A percentile compares a stretch with the other conserved stretches of the same genome.
Conservation (phyloP, 2,888 invertebrate genomes). For the Neoascia interrupta region DNA sequence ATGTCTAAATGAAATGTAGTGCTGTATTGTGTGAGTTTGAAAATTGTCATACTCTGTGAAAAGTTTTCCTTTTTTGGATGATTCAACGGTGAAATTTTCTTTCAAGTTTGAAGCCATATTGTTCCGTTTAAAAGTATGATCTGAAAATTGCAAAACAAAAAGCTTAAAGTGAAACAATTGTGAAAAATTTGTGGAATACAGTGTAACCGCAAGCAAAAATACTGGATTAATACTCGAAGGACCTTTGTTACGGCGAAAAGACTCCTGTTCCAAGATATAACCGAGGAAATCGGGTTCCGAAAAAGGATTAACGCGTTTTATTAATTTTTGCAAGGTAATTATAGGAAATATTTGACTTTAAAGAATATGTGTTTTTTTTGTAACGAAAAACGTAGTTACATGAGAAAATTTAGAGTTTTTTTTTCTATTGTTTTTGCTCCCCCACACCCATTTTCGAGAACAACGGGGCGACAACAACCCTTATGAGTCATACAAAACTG, state of each 20-base stretch:
- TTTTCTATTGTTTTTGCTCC: slow-evolving; percentile 20
- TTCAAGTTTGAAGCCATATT: slow-evolving; percentile 25
- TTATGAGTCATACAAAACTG: slow-evolving; percentile 54
- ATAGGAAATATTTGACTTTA: neutral
- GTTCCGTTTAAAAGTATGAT: slow-evolving; percentile 5
- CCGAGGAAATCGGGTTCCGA: neutral
- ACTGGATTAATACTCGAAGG: too few relatives aligned
- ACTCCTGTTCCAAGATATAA: too few relatives aligned
- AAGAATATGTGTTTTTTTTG: neutral
- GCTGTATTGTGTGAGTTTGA: slow-evolving; percentile 41
- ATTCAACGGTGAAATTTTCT: slow-evolving; percentile 12
- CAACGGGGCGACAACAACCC: slow-evolving; percentile 52
- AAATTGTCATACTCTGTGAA: slow-evolving; percentile 28
- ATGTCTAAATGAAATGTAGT: slow-evolving; percentile 41
- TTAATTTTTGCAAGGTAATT: slow-evolving; percentile 39
- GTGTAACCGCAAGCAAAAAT: too few relatives aligned
- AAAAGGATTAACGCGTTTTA: slow-evolving; percentile 40
- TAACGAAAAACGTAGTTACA: neutral
- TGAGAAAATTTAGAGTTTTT: too few relatives aligned
- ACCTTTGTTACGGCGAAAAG: too few relatives aligned
- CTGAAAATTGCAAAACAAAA: neutral
- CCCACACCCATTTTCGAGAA: slow-evolving; percentile 59
- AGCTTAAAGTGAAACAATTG: too few relatives aligned
- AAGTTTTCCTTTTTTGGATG: slow-evolving; percentile 16
- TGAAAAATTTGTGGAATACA: too few relatives aligned